Evolutionary conservation across 2,113 vertebrate genomes (phyloP).

Genomic region (Cyanoliseus patagonus): DNA sequence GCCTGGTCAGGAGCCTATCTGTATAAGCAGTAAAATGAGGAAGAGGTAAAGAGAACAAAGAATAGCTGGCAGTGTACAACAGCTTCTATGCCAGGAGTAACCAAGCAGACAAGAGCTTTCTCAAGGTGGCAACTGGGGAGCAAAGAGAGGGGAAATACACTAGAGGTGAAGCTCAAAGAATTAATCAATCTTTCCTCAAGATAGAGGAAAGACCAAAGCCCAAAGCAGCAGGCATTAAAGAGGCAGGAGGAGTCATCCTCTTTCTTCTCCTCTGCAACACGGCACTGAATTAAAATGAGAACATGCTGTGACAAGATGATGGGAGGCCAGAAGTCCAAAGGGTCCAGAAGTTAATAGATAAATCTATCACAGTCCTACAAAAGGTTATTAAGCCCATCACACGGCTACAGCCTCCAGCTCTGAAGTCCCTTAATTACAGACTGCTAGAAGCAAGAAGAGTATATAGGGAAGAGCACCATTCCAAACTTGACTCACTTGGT

Average conservation of each 20-base stretch:
- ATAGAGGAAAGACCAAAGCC: rapidly evolving
- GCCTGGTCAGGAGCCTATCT: neutral
- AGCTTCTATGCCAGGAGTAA: neutral
- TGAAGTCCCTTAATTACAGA: neutral
- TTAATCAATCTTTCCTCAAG: neutral
- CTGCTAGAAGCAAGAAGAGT: neutral
- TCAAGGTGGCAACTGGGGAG: neutral
- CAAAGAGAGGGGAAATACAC: neutral
- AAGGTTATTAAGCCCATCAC: neutral
- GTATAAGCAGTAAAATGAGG: neutral
- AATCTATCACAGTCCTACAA: neutral
- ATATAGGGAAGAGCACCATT: neutral
- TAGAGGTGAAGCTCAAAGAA: neutral
- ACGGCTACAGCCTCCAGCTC: neutral
- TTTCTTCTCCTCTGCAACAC: neutral
- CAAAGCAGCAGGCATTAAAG: neutral
- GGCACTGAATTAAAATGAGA: neutral
- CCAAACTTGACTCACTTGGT: neutral
- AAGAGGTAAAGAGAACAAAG: neutral
- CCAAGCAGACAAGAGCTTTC: neutral
- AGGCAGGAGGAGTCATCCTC: neutral
- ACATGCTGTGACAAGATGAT: rapidly evolving
- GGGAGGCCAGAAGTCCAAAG: neutral
- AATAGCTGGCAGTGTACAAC: neutral
- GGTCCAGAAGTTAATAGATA: neutral